Conservation (phyloP, 1,140 invertebrate species). For the Penaeus chinensis region DNA sequence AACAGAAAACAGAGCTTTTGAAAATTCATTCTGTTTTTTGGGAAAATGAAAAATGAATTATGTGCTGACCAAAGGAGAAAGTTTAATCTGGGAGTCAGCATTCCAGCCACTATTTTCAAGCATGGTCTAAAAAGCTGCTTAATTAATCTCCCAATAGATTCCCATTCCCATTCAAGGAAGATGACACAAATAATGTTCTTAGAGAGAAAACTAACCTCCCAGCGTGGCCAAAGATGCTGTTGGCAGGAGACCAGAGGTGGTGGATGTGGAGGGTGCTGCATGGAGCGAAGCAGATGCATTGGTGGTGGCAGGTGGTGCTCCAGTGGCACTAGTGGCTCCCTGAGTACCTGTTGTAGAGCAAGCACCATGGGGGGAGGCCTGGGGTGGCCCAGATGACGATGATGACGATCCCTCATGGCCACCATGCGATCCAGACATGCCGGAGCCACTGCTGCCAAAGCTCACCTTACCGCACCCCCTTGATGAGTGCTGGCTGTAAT, state of each 20-base stretch:
- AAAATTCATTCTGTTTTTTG: too few species aligned
- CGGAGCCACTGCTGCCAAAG: conserved; percentile 47
- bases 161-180: too few species aligned
- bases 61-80: too few species aligned
- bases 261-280: conserved; percentile 50
- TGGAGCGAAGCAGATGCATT: conserved; percentile 22
- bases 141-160: too few species aligned
- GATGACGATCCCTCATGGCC: conserved; percentile 44
- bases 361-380: conserved; percentile 17
- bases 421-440: conserved; percentile 53
- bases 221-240: conserved; percentile 40
- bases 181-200: neutral
- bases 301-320: conserved; percentile 27
- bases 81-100: too few species aligned
- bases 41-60: too few species aligned
- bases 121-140: too few species aligned
- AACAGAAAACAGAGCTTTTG: too few species aligned
- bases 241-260: conserved; percentile 48
- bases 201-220: conserved; percentile 46
- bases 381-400: conserved; percentile 44
- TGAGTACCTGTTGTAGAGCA: conserved; percentile 20
- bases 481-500: conserved; percentile 48
- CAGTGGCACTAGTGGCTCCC: neutral
- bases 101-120: too few species aligned
- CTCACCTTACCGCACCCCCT: conserved; percentile 52